Conservation (phyloP, 2,888 invertebrate genomes). For the Leucozona laternaria region DNA sequence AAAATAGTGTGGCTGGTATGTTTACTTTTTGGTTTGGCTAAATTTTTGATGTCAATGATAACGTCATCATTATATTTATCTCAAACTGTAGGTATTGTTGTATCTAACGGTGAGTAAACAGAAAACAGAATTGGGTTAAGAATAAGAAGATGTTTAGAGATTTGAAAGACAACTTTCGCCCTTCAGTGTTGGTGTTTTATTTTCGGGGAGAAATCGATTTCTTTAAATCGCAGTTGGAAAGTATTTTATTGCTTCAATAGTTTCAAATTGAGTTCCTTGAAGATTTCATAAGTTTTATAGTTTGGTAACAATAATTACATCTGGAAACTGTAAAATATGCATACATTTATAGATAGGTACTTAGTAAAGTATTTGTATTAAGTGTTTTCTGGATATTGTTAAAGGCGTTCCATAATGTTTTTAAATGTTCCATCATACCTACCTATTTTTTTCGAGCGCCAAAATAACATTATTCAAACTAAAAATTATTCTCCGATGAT, state of each 20-base stretch:
- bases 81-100: background rate
- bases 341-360: no score
- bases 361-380: no score
- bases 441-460: no score
- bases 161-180: background rate
- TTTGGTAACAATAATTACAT: no score
- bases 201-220: constrained; percentile 13
- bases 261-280: background rate
- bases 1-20: constrained; percentile 15
- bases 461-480: no score
- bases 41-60: constrained; percentile 35
- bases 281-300: no score
- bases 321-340: no score
- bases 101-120: constrained; percentile 10
- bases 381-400: no score
- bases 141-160: background rate
- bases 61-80: constrained; percentile 47
- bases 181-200: background rate
- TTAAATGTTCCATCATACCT: no score
- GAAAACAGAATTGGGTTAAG: constrained; percentile 19
- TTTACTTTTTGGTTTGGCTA: constrained; percentile 50
- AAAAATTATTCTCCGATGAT: no score
- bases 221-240: background rate
- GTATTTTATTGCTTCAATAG: background rate
- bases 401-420: no score